Conservation (phyloP, 2,113 vertebrate genomes). For the Cavia porcellus region DNA sequence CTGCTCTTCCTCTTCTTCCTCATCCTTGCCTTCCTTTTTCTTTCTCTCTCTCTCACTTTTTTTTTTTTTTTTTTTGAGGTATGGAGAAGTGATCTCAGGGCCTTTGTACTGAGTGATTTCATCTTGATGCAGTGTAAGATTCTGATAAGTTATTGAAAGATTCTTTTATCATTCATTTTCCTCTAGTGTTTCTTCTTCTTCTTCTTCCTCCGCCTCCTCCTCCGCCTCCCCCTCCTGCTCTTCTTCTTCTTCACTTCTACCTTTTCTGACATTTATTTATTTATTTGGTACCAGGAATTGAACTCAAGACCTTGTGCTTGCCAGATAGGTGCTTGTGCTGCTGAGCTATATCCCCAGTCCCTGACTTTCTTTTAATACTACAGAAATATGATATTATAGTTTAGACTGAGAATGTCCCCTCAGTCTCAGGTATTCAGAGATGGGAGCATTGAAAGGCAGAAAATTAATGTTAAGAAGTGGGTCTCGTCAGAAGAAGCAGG, state of each 20-base stretch:
- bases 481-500: background rate
- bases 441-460: background rate
- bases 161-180: background rate
- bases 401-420: background rate
- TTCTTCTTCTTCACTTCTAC: background rate
- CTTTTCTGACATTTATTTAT: background rate
- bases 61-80: background rate
- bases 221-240: too few relatives aligned
- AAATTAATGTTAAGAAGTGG: background rate
- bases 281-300: too few relatives aligned
- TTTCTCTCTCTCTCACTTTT: background rate
- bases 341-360: too few relatives aligned
- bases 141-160: background rate
- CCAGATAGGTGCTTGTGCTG: too few relatives aligned
- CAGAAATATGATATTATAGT: background rate
- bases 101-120: background rate
- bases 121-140: background rate
- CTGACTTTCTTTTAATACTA: background rate
- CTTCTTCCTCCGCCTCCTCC: too few relatives aligned
- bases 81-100: background rate
- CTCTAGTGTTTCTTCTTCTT: background rate
- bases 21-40: background rate
- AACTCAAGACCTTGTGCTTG: too few relatives aligned
- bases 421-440: background rate
- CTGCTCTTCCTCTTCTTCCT: background rate